Conservation (phyloP, 23 tunicate genomes). For the Oikopleura vanhoeffeni region DNA sequence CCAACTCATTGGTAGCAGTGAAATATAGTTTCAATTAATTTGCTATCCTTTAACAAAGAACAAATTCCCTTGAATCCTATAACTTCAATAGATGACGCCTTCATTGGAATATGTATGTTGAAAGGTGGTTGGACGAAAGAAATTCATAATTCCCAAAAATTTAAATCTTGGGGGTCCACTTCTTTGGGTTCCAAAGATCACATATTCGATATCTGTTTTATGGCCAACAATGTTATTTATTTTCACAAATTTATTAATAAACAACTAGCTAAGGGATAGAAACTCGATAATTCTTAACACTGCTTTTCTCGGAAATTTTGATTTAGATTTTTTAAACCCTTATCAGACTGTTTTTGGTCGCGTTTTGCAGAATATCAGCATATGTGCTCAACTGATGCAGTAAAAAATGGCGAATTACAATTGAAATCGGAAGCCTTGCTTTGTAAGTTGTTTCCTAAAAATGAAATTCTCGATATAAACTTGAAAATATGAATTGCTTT, state of each 20-base stretch:
- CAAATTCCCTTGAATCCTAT: background rate
- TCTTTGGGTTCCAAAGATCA: background rate
- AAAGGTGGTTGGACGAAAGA: background rate
- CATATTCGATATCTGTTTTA: background rate
- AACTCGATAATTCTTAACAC: no score
- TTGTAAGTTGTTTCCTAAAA: no score
- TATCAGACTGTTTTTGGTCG: background rate
- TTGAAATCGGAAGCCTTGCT: background rate
- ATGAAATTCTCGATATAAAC: no score
- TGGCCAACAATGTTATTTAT: background rate
- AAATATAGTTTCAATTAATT: no score
- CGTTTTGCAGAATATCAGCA: background rate
- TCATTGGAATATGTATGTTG: background rate
- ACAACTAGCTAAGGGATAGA: no score
- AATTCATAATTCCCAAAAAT: background rate
- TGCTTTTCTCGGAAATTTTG: no score
- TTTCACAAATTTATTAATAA: background rate
- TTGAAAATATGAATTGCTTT: no score
- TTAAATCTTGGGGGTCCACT: background rate
- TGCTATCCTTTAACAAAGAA: no score
- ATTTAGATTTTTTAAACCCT: no score
- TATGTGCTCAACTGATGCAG: background rate
- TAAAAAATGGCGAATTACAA: background rate
- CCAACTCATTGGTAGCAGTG: no score
- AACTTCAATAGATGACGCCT: background rate